Conservation (phyloP, 2,797 vertebrate species). For the Kryptopterus vitreolus region DNA sequence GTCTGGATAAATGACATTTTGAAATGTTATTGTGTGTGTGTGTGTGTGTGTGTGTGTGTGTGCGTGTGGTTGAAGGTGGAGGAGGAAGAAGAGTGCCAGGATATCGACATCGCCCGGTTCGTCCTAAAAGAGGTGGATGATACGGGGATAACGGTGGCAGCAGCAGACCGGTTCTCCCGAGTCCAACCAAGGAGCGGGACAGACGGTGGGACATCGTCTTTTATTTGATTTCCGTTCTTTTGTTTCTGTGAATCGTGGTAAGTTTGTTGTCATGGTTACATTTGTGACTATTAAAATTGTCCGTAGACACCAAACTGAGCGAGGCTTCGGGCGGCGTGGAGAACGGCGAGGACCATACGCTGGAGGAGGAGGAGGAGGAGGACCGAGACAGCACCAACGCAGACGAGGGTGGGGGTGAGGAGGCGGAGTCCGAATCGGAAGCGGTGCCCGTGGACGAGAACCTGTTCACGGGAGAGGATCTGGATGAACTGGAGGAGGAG, state of each 20-base stretch:
- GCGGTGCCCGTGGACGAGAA: conserved; percentile 97
- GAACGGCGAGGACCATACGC: conserved; percentile 76
- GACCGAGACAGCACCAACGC: conserved; percentile 43
- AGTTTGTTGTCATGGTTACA: neutral
- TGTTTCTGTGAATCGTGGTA: neutral
- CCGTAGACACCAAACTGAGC: conserved; percentile 84
- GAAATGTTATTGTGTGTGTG: neutral
- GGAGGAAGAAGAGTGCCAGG: conserved; percentile 75
- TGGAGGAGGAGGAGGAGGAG: conserved; percentile 67
- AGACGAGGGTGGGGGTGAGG: conserved; percentile 74
- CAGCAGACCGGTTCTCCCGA: conserved; percentile 84
- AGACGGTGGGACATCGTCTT: conserved; percentile 76
- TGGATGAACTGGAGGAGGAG: conserved; percentile 97
- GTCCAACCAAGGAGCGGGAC: conserved; percentile 58
- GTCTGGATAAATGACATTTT: too few relatives aligned
- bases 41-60: conserved; percentile 7
- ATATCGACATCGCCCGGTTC: conserved; percentile 90
- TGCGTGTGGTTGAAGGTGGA: conserved; percentile 63
- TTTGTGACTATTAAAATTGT: neutral
- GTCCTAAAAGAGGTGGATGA: conserved; percentile 91
- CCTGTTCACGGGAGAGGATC: conserved; percentile 96
- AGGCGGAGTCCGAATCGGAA: conserved; percentile 75
- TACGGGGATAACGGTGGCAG: conserved; percentile 90
- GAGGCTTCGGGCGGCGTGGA: conserved; percentile 90
- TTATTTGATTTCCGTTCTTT: neutral